These are phyloP conservation scores for Synergus japonicus DNA, from an alignment of 2,888 invertebrate species.

Conservation along the genomic window DNA sequence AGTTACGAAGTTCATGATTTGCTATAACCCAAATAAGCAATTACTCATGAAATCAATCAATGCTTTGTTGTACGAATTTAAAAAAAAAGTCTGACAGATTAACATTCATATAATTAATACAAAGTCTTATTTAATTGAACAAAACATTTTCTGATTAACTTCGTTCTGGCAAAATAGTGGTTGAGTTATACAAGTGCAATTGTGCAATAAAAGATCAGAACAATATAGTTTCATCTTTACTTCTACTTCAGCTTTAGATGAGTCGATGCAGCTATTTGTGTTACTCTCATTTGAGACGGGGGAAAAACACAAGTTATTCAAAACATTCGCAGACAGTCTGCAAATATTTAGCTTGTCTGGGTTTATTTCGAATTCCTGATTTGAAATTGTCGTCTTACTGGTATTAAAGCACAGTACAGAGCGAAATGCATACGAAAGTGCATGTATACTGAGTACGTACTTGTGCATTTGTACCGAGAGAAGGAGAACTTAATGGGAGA, in stretches of 20 bases:
- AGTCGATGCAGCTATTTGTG: neutral
- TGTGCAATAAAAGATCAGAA: neutral
- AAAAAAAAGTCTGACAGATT: neutral
- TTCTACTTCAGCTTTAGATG: constrained; percentile 1
- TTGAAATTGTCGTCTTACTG: constrained; percentile 29
- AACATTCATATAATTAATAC: neutral
- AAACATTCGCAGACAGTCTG: constrained; percentile 35
- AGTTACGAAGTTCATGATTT: constrained; percentile 15
- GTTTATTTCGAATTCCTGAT: constrained; percentile 24
- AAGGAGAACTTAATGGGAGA: constrained; percentile 17
- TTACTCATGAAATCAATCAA: constrained; percentile 22
- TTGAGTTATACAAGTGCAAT: neutral
- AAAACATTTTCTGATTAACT: neutral
- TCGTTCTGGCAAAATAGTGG: neutral
- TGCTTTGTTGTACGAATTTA: constrained; percentile 13
- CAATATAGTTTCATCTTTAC: neutral
- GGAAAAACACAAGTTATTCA: constrained; percentile 25
- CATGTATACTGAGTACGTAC: neutral
- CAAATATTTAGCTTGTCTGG: constrained; percentile 30
- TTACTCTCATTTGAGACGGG: neutral
- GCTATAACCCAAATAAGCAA: constrained; percentile 36
- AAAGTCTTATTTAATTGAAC: neutral
- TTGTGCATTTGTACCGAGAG: constrained; percentile 4
- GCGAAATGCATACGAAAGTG: constrained; percentile 5
- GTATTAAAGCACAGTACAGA: constrained; percentile 10